Base-by-base conservation (phyloP, 1,140 invertebrate species). In the Homarus americanus region DNA sequence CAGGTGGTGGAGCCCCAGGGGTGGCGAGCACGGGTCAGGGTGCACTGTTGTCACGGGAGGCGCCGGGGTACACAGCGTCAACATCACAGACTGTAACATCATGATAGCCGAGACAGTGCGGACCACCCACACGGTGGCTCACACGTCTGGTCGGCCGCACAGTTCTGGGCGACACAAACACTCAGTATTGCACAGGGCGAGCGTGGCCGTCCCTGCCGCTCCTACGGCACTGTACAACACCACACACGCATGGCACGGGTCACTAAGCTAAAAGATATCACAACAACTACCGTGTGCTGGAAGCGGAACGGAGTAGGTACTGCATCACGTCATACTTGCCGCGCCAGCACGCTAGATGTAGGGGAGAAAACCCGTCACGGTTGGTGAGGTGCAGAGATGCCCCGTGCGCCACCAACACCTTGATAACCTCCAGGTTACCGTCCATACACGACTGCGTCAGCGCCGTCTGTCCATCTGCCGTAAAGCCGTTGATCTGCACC, bases 351-450 rank as follows among this genome's bases (percentile, higher is more conserved):
- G 95, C 95, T 49, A 95, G 94, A 90, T 95, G 95, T 32, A 95
- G 91, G 0, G 95, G 94, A 88, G 93, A 95, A 95, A 95, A 95
- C 7, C 95, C 95, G 91, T 95, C 95, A 24, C 94, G 93, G 92
- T 95, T 95, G 32, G 95, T 94, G 82, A 95, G 93, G 82, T 93
- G 93, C 1, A 94, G 93, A 92, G 95, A 95, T 12, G 95, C 95
- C 32, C 95, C 95, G 86, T 95, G 94, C 91, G 94, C 94, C 49
- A 95, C 94, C 87, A 95, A 93, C 28, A 95, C 91, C 94, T 95
- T 95, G 58, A 95, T 95, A 63, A 95, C 93, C 93, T 95, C 95
- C 87, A 95, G 93, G 92, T 95, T 95, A 1, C 95, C 95, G 84
- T 94, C 94, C 86, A 95, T 92, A 85, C 95, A 95, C 83, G 94